Conservation (phyloP, 2,113 vertebrate genomes). For the Rhynchomys soricoides region DNA sequence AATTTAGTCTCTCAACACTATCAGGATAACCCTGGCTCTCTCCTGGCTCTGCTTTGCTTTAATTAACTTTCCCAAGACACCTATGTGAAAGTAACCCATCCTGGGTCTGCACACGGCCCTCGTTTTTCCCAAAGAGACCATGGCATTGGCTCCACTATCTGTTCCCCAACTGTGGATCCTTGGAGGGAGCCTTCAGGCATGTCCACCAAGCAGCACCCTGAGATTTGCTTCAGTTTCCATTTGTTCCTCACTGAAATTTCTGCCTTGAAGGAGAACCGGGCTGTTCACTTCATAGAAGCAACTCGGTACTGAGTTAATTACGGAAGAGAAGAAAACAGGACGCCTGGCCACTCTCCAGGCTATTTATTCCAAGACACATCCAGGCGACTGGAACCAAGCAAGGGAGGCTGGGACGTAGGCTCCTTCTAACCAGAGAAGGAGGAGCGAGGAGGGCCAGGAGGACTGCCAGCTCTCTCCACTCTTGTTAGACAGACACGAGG, state of each 20-base stretch:
- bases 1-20: background rate
- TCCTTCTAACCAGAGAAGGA: background rate
- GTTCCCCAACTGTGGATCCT: background rate
- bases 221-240: background rate
- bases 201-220: background rate
- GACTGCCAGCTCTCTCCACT: fast-evolving
- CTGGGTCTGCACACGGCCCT: background rate
- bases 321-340: slow-evolving; percentile 6
- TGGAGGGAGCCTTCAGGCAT: background rate
- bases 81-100: background rate
- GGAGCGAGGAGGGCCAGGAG: background rate
- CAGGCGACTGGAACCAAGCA: background rate
- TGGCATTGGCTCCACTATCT: fast-evolving
- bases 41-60: background rate
- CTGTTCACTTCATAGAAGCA: background rate
- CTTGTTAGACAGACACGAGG: fast-evolving
- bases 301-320: slow-evolving; percentile 51
- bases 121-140: fast-evolving
- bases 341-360: background rate
- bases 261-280: background rate
- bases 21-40: background rate
- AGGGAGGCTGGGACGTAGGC: background rate
- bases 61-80: slow-evolving; percentile 22
- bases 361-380: background rate
- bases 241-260: background rate